Evolutionary conservation across 2,113 vertebrate species (phyloP).

Genomic region (Strix aluco): DNA sequence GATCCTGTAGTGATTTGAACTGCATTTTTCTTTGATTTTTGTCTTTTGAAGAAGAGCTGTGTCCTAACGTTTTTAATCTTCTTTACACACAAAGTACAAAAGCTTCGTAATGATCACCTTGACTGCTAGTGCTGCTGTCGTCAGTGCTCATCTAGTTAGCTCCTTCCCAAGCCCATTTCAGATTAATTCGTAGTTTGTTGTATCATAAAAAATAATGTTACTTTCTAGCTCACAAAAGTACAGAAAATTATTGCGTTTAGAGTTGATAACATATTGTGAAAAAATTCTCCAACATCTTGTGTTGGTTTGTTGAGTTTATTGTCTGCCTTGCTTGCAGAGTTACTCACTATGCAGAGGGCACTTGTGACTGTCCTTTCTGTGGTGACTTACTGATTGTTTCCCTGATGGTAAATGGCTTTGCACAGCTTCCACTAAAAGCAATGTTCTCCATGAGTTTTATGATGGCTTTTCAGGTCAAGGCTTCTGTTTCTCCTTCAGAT

Average conservation of each 20-base stretch:
- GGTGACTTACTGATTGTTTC: background rate
- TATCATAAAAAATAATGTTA: background rate
- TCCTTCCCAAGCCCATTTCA: background rate
- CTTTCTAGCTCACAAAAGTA: background rate
- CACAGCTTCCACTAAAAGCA: background rate
- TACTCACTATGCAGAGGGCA: background rate
- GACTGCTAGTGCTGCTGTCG: background rate
- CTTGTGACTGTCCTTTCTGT: background rate
- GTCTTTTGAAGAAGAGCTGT: background rate
- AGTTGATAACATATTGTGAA: background rate
- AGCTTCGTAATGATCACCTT: background rate
- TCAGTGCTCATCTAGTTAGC: background rate
- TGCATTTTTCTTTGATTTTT: background rate
- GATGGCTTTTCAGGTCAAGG: background rate
- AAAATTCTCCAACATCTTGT: background rate
- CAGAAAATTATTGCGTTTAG: background rate
- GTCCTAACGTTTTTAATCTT: background rate
- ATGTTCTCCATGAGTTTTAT: background rate
- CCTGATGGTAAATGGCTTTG: background rate
- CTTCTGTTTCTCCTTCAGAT: background rate
- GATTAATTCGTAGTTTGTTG: background rate
- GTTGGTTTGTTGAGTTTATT: background rate
- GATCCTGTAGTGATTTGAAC: background rate
- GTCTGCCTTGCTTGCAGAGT: background rate
- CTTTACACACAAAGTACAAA: background rate